These are phyloP conservation scores for Hypothenemus hampei DNA, from an alignment of 1,140 invertebrate species.

Conservation along the genomic window DNA sequence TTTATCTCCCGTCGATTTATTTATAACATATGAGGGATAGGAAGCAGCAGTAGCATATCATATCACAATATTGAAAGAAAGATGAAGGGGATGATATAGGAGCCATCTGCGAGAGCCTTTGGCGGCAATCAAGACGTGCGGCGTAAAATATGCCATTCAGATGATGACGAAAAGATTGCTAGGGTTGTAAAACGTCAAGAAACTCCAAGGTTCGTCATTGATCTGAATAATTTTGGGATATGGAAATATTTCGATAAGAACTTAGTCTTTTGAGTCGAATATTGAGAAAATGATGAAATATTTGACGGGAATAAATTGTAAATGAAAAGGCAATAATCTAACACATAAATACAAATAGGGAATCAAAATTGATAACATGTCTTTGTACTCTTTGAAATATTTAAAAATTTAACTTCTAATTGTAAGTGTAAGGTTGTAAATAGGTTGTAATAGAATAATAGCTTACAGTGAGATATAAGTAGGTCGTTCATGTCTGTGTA, in stretches of 20 bases:
- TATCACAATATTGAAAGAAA: conserved; percentile 17
- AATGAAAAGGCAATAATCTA: too few species aligned
- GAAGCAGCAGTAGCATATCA: conserved; percentile 9
- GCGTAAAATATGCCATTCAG: conserved; percentile 10
- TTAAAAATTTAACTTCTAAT: too few species aligned
- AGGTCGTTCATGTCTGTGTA: too few species aligned
- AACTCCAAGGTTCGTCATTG: background rate
- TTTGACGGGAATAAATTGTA: background rate
- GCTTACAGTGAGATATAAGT: too few species aligned
- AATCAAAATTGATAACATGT: too few species aligned
- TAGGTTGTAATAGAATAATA: too few species aligned
- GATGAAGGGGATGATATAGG: conserved; percentile 6
- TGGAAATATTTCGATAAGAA: too few species aligned
- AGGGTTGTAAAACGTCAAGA: conserved; percentile 2
- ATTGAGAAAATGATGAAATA: background rate
- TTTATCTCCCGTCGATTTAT: conserved; percentile 13
- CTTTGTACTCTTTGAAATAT: too few species aligned
- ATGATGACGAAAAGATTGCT: conserved; percentile 13
- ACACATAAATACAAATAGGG: too few species aligned
- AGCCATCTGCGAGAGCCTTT: conserved; percentile 6
- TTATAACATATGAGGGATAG: conserved; percentile 10
- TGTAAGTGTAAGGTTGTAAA: too few species aligned
- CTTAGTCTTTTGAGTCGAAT: too few species aligned
- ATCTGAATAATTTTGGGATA: conserved; percentile 11
- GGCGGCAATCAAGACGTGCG: conserved; percentile 12